Conservation (phyloP, 2,888 invertebrate species). For the Serrognathus titanus region DNA sequence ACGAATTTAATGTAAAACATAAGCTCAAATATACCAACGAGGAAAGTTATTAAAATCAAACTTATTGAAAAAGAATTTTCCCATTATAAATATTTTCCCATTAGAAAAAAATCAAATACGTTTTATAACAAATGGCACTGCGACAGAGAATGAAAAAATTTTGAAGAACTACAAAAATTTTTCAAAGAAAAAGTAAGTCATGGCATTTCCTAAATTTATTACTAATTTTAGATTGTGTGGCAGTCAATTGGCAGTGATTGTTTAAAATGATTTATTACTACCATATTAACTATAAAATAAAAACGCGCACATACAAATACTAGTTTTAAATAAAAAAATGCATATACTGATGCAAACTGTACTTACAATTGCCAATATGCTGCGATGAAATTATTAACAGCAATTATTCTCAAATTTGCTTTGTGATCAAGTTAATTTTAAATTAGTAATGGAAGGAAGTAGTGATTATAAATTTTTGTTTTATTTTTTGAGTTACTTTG, state of each 20-base stretch:
- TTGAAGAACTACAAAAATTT: conserved; percentile 10
- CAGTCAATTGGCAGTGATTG: conserved; percentile 35
- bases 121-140: conserved; percentile 21
- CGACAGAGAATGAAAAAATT: conserved; percentile 6
- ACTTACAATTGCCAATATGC: background rate
- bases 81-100: background rate
- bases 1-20: too few species aligned
- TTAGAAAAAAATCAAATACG: background rate
- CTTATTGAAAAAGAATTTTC: too few species aligned
- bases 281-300: conserved; percentile 23
- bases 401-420: background rate
- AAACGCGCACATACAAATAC: conserved; percentile 25
- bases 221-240: conserved; percentile 27
- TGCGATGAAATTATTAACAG: background rate
- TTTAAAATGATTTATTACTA: conserved; percentile 24
- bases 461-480: too few species aligned
- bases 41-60: too few species aligned
- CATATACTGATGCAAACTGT: conserved; percentile 22
- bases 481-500: too few species aligned
- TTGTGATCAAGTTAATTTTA: too few species aligned
- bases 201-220: conserved; percentile 27
- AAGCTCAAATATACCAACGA: too few species aligned
- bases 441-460: too few species aligned
- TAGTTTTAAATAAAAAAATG: conserved; percentile 23
- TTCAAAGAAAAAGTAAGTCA: conserved; percentile 13